Evolutionary conservation across 2,797 vertebrate genomes (phyloP), one percentile per base, ranked within the genome.

Genomic region (Notoglanidium macrostoma): DNA sequence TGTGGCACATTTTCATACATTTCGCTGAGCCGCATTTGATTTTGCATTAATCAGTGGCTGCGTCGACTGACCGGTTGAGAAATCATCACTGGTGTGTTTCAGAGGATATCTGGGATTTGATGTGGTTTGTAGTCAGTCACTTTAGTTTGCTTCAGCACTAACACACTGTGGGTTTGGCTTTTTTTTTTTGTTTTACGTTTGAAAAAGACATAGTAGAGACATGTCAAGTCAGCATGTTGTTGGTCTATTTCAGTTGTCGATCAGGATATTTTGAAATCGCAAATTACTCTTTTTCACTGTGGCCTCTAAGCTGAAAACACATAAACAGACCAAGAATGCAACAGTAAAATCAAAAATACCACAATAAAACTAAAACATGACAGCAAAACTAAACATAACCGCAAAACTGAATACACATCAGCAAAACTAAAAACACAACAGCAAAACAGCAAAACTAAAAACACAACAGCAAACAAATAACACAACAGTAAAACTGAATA

Each of bases 1-100:
- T 95, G 94, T 91, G 86, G 87, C 86, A 92, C 89, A 88, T 90
- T 92, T 90, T 88, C 84, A 93, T 91, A 92, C 87, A 91, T 91
- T 85, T 89, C 3, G 44, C 88, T 93, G 90, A 88, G 84, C 90
- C 88, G 80, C 88, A 91, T 92, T 90, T 92, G 90, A 83, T 86
- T 88, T 87, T 80, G 90, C 92, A 94, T 94, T 92, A 92, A 90
- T 94, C 92, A 93, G 89, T 8, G 68, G 83, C 65, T 73, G 84
- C 85, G 91, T 87, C 91, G 91, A 85, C 89, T 91, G 86, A 68
- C 83, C 51, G 67, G 79, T 92, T 94, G 92, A 79, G 77, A 91
- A 90, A 78, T 86, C 57, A 57, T 59, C 32, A 32, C 68, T 84
- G 57, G 63, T 70, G 46, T 65, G 55, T 76, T 68, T 80, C n/a